Evolutionary conservation across 2,797 vertebrate genomes (phyloP), one percentile per base, ranked within the genome.

Genomic region (Pseudochaenichthys georgianus): DNA sequence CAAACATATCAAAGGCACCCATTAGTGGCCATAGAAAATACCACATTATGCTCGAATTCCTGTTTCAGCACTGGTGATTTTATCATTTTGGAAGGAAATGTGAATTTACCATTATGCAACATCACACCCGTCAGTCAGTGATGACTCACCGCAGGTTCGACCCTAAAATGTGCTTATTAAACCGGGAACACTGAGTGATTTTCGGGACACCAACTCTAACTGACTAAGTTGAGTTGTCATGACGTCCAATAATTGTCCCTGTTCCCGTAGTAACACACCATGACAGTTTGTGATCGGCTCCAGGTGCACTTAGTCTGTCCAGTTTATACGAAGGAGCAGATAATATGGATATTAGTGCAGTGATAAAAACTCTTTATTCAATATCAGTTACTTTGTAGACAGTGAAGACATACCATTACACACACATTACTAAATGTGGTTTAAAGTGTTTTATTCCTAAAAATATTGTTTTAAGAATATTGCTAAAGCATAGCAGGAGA

Each of bases 251-350:
- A 17, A 46, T 55, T 67, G 47, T 66, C 70, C 21, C 41, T 60
- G 72, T 79, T 78, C 48, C 71, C 46, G 45, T 3, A 41, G 58
- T 42, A 80, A 80, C 74, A 16, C 73, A 55, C 15, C 64, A 19
- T 60, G 80, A 67, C 63, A 77, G 7, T 15, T 79, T 16, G 9
- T 80, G 62, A 76, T 67, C 58, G 77, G 75, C 5, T 69, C n/a
- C 75, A 73, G 70, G 70, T 79, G 74, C 48, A 75, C 34, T 9
- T 3, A 17, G 45, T 38, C 38, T 3, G 15, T 8, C 53, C 74
- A 59, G 47, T 73, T 48, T 11, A 8, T 48, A 6, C 42, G 13
- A 57, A 50, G 16, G 15, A 38, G 34, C 34, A 38, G 34, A 38
- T 38, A 38, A 38, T 38, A 38, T 9, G 34, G 34, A 38, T 38